Evolutionary conservation across 2,113 vertebrate genomes (phyloP), one percentile per base, ranked within the genome.

Genomic region (Nothocercus julius): DNA sequence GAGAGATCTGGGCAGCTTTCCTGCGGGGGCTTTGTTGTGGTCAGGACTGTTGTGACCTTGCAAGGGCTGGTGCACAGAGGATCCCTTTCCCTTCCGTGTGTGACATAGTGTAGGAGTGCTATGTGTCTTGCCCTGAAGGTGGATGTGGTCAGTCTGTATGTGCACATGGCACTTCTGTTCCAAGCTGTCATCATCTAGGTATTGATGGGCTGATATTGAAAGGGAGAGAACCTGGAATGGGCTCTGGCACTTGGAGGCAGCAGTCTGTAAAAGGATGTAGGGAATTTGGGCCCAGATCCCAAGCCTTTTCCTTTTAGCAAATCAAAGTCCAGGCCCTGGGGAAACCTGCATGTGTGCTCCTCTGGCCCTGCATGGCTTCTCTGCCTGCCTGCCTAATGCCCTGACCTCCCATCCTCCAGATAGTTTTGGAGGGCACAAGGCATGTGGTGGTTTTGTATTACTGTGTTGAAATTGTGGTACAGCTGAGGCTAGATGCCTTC

Each of bases 71-170:
- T 12, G 5, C 21, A 44, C 11, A 49, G 58, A 21, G 38, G 36
- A 64, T 82, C 7, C 2, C 5, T 6, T 15, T 67, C 28, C 63
- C 3, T 3, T 85, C 34, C 25, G 4, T 0, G 0, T 5, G 22
- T 49, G 47, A 75, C 87, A 72, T 34, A 24, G n/a, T 91, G 47
- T 53, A 53, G n/a, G 42, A 62, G 38, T 25, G 21, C 22, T 0
- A 5, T 1, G 0, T 27, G 17, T 40, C 66, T 53, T 81, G 11
- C 28, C 18, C 25, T 32, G 49, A 19, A 75, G 17, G 34, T 61
- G n/a, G 20, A 32, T 70, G 30, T 38, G 36, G 18, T 63, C 42
- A 56, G 30, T 59, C 17, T 72, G n/a, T 59, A 1, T 10, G 40
- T 49, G 10, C 16, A 28, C 25, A 42, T 30, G 68, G 34, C 34